Evolutionary conservation across 2,888 invertebrate genomes (phyloP).

Genomic region (Sceliomorpha sp.): DNA sequence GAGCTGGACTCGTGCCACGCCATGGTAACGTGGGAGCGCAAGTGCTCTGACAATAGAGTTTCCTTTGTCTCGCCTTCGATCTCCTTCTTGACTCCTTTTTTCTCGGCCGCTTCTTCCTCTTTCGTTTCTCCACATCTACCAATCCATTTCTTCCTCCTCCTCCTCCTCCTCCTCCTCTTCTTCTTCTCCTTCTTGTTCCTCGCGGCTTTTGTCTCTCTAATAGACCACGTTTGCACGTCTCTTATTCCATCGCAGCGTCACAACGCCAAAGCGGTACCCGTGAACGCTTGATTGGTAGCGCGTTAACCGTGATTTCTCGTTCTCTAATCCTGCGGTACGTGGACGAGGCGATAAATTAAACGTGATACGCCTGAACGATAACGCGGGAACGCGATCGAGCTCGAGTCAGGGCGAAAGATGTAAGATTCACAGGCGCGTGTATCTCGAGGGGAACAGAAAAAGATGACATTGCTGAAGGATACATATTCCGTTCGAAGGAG

Average conservation of each 20-base stretch:
- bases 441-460: slow-evolving; percentile 52
- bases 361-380: slow-evolving; percentile 68
- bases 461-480: slow-evolving; percentile 37
- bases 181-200: slow-evolving; percentile 22
- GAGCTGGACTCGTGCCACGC: slow-evolving; percentile 58
- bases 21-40: slow-evolving; percentile 61
- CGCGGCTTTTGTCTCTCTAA: slow-evolving; percentile 48
- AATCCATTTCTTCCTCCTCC: not conserved
- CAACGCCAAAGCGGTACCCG: slow-evolving; percentile 32
- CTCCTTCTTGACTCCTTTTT: slow-evolving; percentile 28
- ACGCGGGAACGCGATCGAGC: slow-evolving; percentile 64
- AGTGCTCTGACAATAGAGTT: slow-evolving; percentile 59
- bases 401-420: slow-evolving; percentile 44
- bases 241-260: slow-evolving; percentile 9
- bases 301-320: slow-evolving; percentile 66
- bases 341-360: slow-evolving; percentile 69
- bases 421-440: slow-evolving; percentile 66
- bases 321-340: slow-evolving; percentile 64
- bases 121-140: no score
- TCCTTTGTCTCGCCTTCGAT: slow-evolving; percentile 58
- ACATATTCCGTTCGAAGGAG: slow-evolving; percentile 21
- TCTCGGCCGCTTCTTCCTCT: slow-evolving; percentile 8
- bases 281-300: slow-evolving; percentile 68
- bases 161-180: not conserved
- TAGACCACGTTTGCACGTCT: slow-evolving; percentile 34